A percentile compares a stretch with the other conserved stretches of the same genome.
phyloP scores from a whole-genome alignment of 2,888 invertebrate species.

The Nineta flava region DNA sequence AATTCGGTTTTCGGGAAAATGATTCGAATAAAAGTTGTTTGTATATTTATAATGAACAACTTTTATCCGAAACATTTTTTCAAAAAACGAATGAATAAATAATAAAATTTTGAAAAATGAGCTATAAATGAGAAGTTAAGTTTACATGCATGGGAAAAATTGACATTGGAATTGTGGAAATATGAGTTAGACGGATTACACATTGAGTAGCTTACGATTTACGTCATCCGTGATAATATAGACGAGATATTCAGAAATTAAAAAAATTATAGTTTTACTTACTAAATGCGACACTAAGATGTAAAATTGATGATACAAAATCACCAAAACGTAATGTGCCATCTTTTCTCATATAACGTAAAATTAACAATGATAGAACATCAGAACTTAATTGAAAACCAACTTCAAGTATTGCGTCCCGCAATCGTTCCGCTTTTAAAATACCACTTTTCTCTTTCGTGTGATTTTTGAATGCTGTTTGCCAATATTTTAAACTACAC shows the following conservation, averaged over 20 bases:
- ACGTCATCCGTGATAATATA: neutral
- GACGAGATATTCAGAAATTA: constrained; percentile 6
- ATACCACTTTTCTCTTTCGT: constrained; percentile 85
- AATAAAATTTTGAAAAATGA: no score
- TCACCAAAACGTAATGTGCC: constrained; percentile 83
- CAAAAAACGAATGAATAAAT: no score
- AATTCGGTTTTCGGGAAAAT: no score
- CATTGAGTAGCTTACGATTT: neutral
- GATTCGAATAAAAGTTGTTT: no score
- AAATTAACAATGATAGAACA: constrained; percentile 63
- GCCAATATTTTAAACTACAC: constrained; percentile 84
- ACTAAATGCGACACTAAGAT: constrained; percentile 80
- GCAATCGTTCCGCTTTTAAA: constrained; percentile 65
- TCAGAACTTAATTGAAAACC: constrained; percentile 78
- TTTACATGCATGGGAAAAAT: no score
- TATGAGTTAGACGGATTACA: neutral
- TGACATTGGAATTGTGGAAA: constrained; percentile 15
- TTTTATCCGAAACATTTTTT: no score
- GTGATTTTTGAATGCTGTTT: constrained; percentile 76
- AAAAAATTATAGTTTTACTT: constrained; percentile 23
- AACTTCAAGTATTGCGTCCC: constrained; percentile 71
- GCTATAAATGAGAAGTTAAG: no score
- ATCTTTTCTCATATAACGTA: constrained; percentile 84
- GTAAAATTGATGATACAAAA: constrained; percentile 78
- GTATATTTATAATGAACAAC: no score